Evolutionary conservation across 2,888 invertebrate species (phyloP).

Genomic region (Chironomus tentans): DNA sequence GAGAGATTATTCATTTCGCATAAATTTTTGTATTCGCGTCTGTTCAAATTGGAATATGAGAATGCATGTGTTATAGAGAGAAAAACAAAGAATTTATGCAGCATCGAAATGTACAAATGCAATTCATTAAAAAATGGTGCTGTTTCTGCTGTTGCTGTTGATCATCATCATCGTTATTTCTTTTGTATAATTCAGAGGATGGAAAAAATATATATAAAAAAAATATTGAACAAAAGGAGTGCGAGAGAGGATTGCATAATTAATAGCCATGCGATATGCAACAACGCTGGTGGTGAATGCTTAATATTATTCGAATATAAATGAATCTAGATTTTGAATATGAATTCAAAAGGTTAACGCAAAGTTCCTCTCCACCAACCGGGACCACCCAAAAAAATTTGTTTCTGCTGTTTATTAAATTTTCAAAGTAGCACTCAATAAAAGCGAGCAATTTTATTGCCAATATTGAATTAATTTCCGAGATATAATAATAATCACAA

Average conservation of each 20-base stretch:
- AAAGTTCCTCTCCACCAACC: no score
- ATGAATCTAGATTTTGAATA: slow-evolving; percentile 8
- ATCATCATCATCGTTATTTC: neutral
- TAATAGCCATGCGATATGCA: neutral
- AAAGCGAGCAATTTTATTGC: neutral
- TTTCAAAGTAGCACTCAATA: neutral
- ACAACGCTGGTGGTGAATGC: neutral
- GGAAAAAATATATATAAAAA: no score
- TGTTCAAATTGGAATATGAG: neutral
- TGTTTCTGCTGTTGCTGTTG: neutral
- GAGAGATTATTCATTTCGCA: slow-evolving; percentile 2
- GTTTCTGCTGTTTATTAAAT: neutral
- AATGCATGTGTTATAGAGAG: neutral
- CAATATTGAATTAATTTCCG: neutral
- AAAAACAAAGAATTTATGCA: neutral
- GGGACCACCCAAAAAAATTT: no score
- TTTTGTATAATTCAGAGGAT: no score
- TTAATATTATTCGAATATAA: neutral
- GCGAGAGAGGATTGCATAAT: slow-evolving; percentile 11
- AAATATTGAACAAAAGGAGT: neutral
- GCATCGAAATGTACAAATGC: neutral
- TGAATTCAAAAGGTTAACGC: neutral
- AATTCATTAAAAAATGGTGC: slow-evolving; percentile 2
- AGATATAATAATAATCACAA: neutral
- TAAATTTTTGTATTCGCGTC: neutral